These are phyloP conservation scores for Branchellion lobata DNA, from an alignment of 2,888 invertebrate species.

Conservation along the genomic window DNA sequence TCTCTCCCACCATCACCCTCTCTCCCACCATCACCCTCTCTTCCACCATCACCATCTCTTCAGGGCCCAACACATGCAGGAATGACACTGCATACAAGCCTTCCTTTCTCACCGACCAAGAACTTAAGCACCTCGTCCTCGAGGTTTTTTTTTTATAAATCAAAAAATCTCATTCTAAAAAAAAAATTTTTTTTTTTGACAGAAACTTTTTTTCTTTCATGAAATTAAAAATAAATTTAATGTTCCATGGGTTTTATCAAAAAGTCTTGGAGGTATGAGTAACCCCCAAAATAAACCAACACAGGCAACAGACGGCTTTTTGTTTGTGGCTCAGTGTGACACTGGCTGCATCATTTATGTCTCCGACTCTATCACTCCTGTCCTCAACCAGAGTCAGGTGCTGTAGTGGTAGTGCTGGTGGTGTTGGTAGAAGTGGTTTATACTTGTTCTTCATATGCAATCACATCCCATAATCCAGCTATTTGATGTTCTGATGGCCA, in stretches of 20 bases:
- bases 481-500: too few relatives aligned
- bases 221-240: too few relatives aligned
- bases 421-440: not conserved
- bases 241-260: too few relatives aligned
- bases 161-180: too few relatives aligned
- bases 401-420: not conserved
- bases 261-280: not conserved
- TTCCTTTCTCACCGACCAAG: constrained; percentile 98
- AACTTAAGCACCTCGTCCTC: constrained; percentile 93
- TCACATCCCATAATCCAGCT: too few relatives aligned
- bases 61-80: constrained; percentile 91
- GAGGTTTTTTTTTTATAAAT: constrained; percentile 67
- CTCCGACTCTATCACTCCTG: constrained; percentile 95
- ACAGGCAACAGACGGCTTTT: constrained; percentile 92
- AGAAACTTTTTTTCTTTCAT: too few relatives aligned
- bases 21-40: too few relatives aligned
- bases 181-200: too few relatives aligned
- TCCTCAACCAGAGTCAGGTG: constrained; percentile 90
- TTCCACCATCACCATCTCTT: too few relatives aligned
- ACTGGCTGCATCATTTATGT: constrained; percentile 95
- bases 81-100: constrained; percentile 94
- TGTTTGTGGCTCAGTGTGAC: constrained; percentile 94
- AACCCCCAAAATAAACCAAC: not conserved
- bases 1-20: too few relatives aligned
- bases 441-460: too few relatives aligned